Evolutionary conservation across 2,113 vertebrate genomes (phyloP).

Genomic region (Heloderma charlesbogerti): DNA sequence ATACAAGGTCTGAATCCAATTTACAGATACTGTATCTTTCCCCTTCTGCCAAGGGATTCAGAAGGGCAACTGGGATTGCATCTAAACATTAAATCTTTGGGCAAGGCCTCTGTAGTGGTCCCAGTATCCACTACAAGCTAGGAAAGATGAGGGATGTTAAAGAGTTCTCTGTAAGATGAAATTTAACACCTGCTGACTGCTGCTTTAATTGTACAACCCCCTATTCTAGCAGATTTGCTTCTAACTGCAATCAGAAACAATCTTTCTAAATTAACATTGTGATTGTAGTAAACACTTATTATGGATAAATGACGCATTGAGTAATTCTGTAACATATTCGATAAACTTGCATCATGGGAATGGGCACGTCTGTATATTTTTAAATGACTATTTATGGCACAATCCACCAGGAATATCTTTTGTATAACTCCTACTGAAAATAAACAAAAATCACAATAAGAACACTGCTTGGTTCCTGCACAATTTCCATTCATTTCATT

Average conservation of each 20-base stretch:
- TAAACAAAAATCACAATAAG: neutral
- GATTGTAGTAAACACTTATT: constrained; percentile 29
- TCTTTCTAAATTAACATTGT: neutral
- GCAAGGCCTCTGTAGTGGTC: neutral
- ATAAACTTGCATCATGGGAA: neutral
- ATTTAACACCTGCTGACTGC: neutral
- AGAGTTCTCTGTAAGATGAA: neutral
- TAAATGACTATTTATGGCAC: neutral
- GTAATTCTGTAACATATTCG: constrained; percentile 4
- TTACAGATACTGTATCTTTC: neutral
- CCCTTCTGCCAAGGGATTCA: neutral
- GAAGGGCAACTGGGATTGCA: neutral
- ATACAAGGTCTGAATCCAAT: neutral
- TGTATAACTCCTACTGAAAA: neutral
- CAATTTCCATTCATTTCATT: neutral
- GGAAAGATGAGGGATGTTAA: neutral
- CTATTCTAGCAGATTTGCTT: neutral
- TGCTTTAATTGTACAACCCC: neutral
- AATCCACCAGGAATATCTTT: neutral
- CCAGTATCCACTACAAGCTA: neutral
- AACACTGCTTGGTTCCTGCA: neutral
- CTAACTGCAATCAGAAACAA: neutral
- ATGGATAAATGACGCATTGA: constrained; percentile 1
- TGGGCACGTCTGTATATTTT: neutral
- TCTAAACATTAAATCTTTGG: neutral